Percentiles rank a stretch among this genome's conserved stretches.
Conservation (phyloP, 2,797 vertebrate genomes). For the Clarias fuscus region DNA sequence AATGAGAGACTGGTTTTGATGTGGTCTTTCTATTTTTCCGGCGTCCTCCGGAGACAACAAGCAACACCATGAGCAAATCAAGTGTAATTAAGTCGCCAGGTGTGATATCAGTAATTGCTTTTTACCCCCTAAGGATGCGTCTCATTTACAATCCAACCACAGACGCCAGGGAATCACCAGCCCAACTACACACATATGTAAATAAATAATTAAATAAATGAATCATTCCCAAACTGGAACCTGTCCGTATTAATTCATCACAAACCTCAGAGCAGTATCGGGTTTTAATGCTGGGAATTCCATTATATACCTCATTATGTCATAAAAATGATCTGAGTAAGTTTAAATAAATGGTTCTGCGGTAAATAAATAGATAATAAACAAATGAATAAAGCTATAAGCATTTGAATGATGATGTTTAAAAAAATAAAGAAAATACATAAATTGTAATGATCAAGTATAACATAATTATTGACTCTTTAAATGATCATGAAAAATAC, state of each 20-base stretch:
- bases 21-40: background rate
- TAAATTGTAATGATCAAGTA: no score
- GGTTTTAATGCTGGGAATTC: background rate
- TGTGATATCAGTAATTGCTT: constrained; percentile 1
- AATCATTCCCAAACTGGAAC: background rate
- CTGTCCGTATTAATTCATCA: background rate
- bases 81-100: background rate
- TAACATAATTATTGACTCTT: no score
- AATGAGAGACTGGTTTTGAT: background rate
- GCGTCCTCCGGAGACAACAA: background rate
- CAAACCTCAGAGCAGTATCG: background rate
- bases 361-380: background rate
- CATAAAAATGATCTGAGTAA: background rate
- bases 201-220: background rate
- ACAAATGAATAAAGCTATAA: background rate
- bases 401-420: no score
- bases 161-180: background rate
- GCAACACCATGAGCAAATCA: background rate
- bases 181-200: background rate
- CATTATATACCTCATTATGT: background rate
- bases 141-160: background rate
- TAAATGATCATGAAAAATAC: no score
- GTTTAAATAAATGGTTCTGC: background rate
- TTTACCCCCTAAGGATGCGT: background rate
- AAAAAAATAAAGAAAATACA: no score